Evolutionary conservation across 2,888 invertebrate genomes (phyloP).

Genomic region (Acanthosepion lycidas): DNA sequence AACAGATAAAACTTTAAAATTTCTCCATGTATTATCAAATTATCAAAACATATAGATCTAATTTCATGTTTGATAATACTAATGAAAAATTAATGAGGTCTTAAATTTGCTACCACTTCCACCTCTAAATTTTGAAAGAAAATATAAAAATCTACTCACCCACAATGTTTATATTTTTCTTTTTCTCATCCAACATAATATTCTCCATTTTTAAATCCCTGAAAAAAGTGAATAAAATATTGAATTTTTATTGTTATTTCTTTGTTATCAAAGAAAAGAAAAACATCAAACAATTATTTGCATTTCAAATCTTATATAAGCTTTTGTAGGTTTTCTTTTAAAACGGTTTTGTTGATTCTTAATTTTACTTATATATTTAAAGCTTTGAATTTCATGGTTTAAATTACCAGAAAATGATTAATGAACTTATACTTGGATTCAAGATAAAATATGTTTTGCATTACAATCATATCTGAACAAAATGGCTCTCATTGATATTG

Average conservation of each 20-base stretch:
- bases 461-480: too few relatives aligned
- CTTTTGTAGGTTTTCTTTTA: background rate
- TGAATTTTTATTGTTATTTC: background rate
- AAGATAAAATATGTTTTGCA: too few relatives aligned
- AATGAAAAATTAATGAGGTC: too few relatives aligned
- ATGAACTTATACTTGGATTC: too few relatives aligned
- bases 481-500: too few relatives aligned
- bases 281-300: background rate
- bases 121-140: background rate
- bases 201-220: conserved; percentile 88
- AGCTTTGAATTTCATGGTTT: too few relatives aligned
- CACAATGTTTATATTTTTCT: conserved; percentile 83
- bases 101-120: too few relatives aligned
- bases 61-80: too few relatives aligned
- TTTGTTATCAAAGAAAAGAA: background rate
- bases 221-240: conserved; percentile 54
- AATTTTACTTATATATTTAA: background rate
- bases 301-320: background rate
- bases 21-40: too few relatives aligned
- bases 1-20: too few relatives aligned
- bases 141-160: conserved; percentile 75
- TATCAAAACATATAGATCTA: too few relatives aligned
- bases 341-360: background rate
- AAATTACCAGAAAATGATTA: too few relatives aligned
- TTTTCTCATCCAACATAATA: conserved; percentile 82